Evolutionary conservation across 2,888 invertebrate species (phyloP), one percentile per base, ranked within the genome.

Genomic region (Melikaiella ostensackeni): DNA sequence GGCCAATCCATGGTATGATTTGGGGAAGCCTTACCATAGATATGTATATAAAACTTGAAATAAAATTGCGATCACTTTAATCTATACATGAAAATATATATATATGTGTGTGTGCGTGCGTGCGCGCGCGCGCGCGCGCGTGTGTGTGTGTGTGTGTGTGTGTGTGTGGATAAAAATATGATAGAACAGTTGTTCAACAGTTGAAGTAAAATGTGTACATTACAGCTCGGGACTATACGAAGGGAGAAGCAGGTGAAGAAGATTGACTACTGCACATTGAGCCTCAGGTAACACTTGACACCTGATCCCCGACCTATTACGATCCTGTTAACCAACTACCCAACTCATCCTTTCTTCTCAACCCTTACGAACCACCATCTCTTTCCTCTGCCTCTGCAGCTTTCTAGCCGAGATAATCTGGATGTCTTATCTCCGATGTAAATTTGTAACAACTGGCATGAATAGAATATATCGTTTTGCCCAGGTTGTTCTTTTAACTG

Each of bases 241-340:
- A 66, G 70, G 70, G 33, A 7, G 42, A 27, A 24, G 19, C 46
- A 46, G 66, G 46, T 24, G 42, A 38, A 46, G 42, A 27, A 70
- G 50, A 70, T 50, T 33, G 50, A 74, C 73, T 78, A 74, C 50
- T 70, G 70, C 30, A 70, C 46, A 46, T 50, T 70, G 30, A 35
- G 78, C 80, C 75, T 78, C 79, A 77, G 79, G 73, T 83, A 81
- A 79, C 81, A 83, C 82, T 84, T 81, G 82, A 82, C 82, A 83
- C 79, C 81, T 83, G 82, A 84, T 84, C 81, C 78, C 61, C 55
- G 50, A 42, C 74, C 79, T 82, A 81, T 82, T 74, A 66, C 75
- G 77, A 74, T 76, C 75, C 77, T 75, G 81, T 81, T 82, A 80
- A 81, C 76, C 81, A 63, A 66, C 74, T 74, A 38, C 57, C 46